A percentile compares a stretch with the other conserved stretches of the same genome.
phyloP scores from a whole-genome alignment of 2,113 vertebrate species.

The Antigone vipio region DNA sequence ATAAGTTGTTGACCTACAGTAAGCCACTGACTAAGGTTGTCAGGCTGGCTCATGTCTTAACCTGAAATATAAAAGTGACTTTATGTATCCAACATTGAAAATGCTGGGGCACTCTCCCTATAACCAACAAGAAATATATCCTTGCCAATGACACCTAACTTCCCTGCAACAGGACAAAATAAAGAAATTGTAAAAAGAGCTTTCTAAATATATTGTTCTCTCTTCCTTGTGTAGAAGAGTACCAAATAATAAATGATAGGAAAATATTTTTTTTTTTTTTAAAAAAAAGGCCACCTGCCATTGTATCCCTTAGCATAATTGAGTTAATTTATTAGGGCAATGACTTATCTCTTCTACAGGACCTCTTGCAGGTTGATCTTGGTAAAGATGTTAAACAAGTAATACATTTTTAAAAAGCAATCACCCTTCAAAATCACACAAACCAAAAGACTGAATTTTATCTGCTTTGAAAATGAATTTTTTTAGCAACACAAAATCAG shows the following conservation, averaged over 20 bases:
- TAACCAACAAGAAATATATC: not conserved
- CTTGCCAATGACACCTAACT: not conserved
- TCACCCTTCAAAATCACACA: not conserved
- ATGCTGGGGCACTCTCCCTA: not conserved
- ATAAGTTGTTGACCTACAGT: not conserved
- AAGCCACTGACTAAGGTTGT: not conserved
- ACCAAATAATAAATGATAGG: not conserved
- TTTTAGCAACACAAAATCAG: not conserved
- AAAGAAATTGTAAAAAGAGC: not conserved
- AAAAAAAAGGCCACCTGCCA: not conserved
- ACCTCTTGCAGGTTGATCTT: not conserved
- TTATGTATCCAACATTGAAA: not conserved
- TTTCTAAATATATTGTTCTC: not conserved
- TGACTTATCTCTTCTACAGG: not conserved
- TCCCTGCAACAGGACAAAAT: not conserved
- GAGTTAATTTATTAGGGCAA: not conserved
- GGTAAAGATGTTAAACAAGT: not conserved
- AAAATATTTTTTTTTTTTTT: not conserved
- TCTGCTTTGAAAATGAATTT: not conserved
- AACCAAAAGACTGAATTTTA: not conserved
- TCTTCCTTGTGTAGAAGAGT: not conserved
- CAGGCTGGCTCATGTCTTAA: not conserved
- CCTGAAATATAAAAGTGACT: not conserved
- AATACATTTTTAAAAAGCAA: not conserved
- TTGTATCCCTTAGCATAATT: not conserved